Conservation (phyloP, 2,888 invertebrate species). For the Conchocele bisecta region DNA sequence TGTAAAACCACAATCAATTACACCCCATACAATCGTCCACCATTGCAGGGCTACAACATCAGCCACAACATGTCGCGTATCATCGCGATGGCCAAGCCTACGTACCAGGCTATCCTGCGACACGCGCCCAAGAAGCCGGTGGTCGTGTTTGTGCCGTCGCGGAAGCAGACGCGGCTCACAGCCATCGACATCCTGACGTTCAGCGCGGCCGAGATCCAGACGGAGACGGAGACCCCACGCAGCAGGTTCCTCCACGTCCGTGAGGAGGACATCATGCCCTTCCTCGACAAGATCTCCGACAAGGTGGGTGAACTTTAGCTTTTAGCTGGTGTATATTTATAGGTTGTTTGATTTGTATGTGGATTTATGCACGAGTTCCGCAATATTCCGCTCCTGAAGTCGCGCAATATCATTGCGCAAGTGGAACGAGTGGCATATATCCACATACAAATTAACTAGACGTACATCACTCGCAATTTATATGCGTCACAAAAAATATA, state of each 20-base stretch:
- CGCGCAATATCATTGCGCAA: no score
- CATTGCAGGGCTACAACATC: slow-evolving; percentile 93
- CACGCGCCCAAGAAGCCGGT: slow-evolving; percentile 79
- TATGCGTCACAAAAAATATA: no score
- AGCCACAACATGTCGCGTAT: slow-evolving; percentile 98
- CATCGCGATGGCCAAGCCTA: slow-evolving; percentile 98
- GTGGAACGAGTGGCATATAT: no score
- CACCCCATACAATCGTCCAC: not conserved
- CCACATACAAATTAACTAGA: no score
- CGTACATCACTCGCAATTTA: no score
- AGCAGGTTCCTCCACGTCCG: slow-evolving; percentile 93
- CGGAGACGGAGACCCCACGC: slow-evolving; percentile 90
- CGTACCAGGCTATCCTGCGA: slow-evolving; percentile 94
- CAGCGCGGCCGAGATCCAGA: slow-evolving; percentile 94
- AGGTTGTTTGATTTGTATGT: no score
- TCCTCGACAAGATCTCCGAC: slow-evolving; percentile 93
- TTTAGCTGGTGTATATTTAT: no score
- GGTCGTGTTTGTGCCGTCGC: slow-evolving; percentile 85
- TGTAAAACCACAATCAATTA: no score
- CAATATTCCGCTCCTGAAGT: no score
- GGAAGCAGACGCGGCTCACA: slow-evolving; percentile 95
- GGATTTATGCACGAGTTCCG: no score
- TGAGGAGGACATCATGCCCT: slow-evolving; percentile 92
- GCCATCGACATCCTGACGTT: slow-evolving; percentile 98
- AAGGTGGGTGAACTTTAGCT: slow-evolving; percentile 87